Percentiles rank a stretch among this genome's conserved stretches.
These are phyloP conservation scores for Asbolus verrucosus DNA, from an alignment of 1,140 invertebrate genomes.

Conservation along the genomic window DNA sequence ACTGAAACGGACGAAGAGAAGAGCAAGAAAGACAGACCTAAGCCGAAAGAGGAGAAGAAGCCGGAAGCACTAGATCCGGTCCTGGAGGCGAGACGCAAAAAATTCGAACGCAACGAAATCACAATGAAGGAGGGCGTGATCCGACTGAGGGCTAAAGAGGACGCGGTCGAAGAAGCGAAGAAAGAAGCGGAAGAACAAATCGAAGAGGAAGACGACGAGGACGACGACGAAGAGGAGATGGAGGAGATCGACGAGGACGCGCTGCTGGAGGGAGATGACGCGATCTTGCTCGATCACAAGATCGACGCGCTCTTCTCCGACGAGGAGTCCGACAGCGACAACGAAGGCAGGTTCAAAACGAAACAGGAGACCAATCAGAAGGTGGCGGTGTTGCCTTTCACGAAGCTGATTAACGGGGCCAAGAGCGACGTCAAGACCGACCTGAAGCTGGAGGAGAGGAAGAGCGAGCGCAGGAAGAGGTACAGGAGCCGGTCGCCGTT, in stretches of 20 bases:
- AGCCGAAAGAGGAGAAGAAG: constrained; percentile 38
- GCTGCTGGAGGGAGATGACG: constrained; percentile 52
- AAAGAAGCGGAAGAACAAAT: too few relatives aligned
- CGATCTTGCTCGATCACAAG: constrained; percentile 54
- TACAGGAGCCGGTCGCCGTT: constrained; percentile 19
- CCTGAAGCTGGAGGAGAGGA: constrained; percentile 16
- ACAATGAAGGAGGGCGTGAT: constrained; percentile 61
- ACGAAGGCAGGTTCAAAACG: constrained; percentile 62
- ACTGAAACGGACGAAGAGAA: constrained; percentile 47
- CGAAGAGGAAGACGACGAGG: constrained; percentile 20
- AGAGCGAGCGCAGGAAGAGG: not conserved
- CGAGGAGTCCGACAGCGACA: constrained; percentile 61
- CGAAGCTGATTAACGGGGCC: constrained; percentile 53
- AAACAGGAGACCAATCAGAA: constrained; percentile 49
- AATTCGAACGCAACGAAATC: constrained; percentile 61
- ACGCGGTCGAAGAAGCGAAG: constrained; percentile 17
- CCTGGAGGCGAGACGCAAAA: constrained; percentile 60
- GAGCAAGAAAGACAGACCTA: constrained; percentile 19
- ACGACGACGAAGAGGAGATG: constrained; percentile 30
- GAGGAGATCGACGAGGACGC: constrained; percentile 51
- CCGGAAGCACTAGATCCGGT: constrained; percentile 58
- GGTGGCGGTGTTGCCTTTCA: constrained; percentile 48
- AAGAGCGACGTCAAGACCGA: constrained; percentile 42
- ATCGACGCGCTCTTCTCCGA: constrained; percentile 62
- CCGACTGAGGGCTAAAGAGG: constrained; percentile 53